phyloP scores from a whole-genome alignment of 2,113 vertebrate genomes.

The Chloebia gouldiae region DNA sequence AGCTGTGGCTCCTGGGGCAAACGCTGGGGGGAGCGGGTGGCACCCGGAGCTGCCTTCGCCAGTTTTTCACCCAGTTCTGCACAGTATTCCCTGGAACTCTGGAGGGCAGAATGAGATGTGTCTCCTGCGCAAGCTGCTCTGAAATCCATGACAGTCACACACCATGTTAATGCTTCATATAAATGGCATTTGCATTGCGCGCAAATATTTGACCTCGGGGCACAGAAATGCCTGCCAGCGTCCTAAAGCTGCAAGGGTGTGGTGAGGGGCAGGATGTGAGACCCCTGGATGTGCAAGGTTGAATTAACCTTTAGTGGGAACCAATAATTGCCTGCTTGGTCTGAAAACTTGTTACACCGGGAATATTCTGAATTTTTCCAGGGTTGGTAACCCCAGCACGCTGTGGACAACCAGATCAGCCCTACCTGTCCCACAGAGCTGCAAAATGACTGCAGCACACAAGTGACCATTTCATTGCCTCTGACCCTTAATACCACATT shows the following conservation, averaged over 20 bases:
- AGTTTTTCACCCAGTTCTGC: background rate
- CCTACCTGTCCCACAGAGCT: background rate
- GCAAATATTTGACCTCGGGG: background rate
- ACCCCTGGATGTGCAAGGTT: background rate
- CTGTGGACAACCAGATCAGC: background rate
- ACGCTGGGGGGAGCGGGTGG: accelerated
- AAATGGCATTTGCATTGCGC: background rate
- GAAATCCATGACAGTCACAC: background rate
- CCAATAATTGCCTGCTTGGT: background rate
- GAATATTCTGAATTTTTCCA: background rate
- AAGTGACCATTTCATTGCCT: background rate
- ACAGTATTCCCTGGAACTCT: background rate
- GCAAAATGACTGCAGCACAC: background rate
- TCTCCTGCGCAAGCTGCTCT: background rate
- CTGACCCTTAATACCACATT: background rate
- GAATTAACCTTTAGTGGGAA: background rate
- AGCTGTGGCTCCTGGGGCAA: background rate
- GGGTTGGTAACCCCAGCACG: accelerated
- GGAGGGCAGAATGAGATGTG: background rate
- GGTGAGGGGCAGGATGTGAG: background rate
- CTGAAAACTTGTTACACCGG: background rate
- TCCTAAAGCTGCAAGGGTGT: accelerated
- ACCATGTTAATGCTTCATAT: background rate
- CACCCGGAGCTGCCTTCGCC: too few relatives aligned
- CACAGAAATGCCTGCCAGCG: background rate